phyloP scores from a whole-genome alignment of 1,140 invertebrate genomes.

The Bombyx mori region DNA sequence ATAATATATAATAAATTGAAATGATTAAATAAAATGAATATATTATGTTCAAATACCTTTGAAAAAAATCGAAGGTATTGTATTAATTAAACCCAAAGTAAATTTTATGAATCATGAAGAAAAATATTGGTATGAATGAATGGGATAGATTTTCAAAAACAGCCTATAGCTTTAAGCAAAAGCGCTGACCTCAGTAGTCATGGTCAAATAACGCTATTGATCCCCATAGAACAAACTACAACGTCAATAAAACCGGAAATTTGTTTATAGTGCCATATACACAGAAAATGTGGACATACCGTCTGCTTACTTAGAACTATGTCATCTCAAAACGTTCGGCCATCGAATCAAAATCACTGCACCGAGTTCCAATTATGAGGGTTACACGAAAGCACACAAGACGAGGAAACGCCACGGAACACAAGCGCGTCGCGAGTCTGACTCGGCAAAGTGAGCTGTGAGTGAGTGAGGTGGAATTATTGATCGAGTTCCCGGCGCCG shows the following conservation, averaged over 20 bases:
- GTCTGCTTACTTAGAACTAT: slow-evolving; percentile 34
- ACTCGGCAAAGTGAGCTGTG: slow-evolving; percentile 32
- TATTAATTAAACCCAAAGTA: no score
- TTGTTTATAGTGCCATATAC: slow-evolving; percentile 2
- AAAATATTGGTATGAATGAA: no score
- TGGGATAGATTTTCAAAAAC: no score
- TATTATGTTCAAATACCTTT: no score
- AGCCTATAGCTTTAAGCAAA: background rate
- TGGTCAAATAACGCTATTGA: slow-evolving; percentile 33
- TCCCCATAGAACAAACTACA: slow-evolving; percentile 21
- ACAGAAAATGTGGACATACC: slow-evolving; percentile 30
- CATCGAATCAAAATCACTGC: slow-evolving; percentile 38
- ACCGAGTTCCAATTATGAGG: slow-evolving; percentile 26
- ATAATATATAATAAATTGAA: no score
- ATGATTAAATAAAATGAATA: no score
- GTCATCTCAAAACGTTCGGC: slow-evolving; percentile 49
- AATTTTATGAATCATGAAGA: no score
- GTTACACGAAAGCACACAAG: slow-evolving; percentile 25
- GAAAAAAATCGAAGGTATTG: no score
- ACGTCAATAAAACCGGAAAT: slow-evolving; percentile 20
- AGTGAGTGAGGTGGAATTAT: slow-evolving; percentile 28
- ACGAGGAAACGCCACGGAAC: slow-evolving; percentile 18
- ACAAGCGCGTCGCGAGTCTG: slow-evolving; percentile 42
- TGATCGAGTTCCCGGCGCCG: slow-evolving; percentile 62
- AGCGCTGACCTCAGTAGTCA: slow-evolving; percentile 31